These are phyloP conservation scores for Furcula furcula DNA, from an alignment of 2,888 invertebrate species.

Conservation along the genomic window DNA sequence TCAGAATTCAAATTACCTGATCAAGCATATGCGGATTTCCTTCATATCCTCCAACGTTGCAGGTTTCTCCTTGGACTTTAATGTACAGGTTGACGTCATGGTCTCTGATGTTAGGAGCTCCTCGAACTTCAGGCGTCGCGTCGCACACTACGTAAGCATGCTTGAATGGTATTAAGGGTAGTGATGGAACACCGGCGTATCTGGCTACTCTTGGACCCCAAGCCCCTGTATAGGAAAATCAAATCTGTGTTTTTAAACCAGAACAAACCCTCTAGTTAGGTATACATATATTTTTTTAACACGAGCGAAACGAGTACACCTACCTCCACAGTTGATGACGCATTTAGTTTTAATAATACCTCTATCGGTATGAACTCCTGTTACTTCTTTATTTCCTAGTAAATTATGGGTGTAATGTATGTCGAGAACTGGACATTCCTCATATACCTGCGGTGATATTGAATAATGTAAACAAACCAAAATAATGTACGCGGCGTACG, in stretches of 20 bases:
- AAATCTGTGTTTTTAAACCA: slow-evolving; percentile 35
- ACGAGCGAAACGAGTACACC: slow-evolving; percentile 5
- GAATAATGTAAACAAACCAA: not conserved
- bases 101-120: slow-evolving; percentile 91
- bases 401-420: slow-evolving; percentile 85
- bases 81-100: slow-evolving; percentile 93
- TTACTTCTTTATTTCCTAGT: slow-evolving; percentile 85
- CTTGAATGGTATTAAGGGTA: slow-evolving; percentile 92
- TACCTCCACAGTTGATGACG: slow-evolving; percentile 89
- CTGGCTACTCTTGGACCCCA: slow-evolving; percentile 90
- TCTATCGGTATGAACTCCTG: slow-evolving; percentile 88
- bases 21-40: slow-evolving; percentile 90
- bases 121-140: slow-evolving; percentile 86
- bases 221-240: slow-evolving; percentile 50
- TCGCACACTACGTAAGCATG: slow-evolving; percentile 95
- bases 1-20: slow-evolving; percentile 83
- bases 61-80: slow-evolving; percentile 90
- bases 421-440: slow-evolving; percentile 88
- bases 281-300: no score
- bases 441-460: slow-evolving; percentile 81
- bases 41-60: slow-evolving; percentile 94
- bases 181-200: slow-evolving; percentile 83
- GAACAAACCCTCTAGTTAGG: not conserved
- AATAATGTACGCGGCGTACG: no score
- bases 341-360: slow-evolving; percentile 89